Conservation (phyloP, 2,888 invertebrate genomes). For the Cheilosia soror region DNA sequence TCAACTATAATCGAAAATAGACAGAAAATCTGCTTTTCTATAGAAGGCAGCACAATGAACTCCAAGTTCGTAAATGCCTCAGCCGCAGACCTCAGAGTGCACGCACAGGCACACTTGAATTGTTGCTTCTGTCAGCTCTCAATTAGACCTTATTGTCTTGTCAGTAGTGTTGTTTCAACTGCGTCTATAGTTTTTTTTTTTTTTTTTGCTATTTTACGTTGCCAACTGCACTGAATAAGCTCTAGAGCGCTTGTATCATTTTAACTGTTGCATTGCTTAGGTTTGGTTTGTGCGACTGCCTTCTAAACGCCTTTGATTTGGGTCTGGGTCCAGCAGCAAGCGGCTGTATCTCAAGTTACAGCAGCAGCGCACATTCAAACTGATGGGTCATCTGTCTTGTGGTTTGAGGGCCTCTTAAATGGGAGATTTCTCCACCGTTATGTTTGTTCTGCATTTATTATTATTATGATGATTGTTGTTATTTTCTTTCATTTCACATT, state of each 20-base stretch:
- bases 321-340: conserved; percentile 34
- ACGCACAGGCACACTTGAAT: conserved; percentile 17
- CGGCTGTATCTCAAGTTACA: background rate
- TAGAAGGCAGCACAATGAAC: conserved; percentile 51
- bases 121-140: conserved; percentile 47
- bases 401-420: conserved; percentile 35
- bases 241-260: background rate
- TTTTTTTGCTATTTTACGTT: conserved; percentile 17
- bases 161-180: conserved; percentile 41
- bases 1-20: conserved; percentile 13
- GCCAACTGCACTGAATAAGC: conserved; percentile 16
- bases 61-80: conserved; percentile 18
- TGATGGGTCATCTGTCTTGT: conserved; percentile 44
- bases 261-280: conserved; percentile 11
- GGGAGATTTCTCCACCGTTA: conserved; percentile 60
- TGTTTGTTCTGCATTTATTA: conserved; percentile 62
- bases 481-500: conserved; percentile 38
- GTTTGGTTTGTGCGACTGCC: conserved; percentile 8
- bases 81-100: conserved; percentile 6
- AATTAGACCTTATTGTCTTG: conserved; percentile 53
- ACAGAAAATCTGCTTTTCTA: conserved; percentile 3
- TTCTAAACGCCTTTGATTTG: background rate
- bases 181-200: conserved; percentile 3
- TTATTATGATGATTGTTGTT: conserved; percentile 33
- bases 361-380: conserved; percentile 34